Evolutionary conservation across 2,888 invertebrate genomes (phyloP), one percentile per base, ranked within the genome.

Genomic region (Liodrosophila aerea): DNA sequence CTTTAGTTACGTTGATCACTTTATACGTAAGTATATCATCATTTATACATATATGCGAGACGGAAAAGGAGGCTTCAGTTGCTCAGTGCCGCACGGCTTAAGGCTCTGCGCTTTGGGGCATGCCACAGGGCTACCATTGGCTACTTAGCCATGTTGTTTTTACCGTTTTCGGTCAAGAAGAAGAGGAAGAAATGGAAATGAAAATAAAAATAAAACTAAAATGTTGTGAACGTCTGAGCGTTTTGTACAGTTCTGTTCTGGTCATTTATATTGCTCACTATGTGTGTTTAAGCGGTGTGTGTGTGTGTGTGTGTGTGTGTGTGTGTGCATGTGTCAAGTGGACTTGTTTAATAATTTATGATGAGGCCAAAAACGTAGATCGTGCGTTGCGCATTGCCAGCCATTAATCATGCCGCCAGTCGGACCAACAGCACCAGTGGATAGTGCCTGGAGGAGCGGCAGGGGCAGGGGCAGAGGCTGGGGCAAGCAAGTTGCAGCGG

Each of bases 331-430:
- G 84, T 77, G 85, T 84, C 78, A 78, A 78, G 78, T 85, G 78
- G 78, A 78, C 85, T 78, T 78, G 82, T 78, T 78, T 85, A 78
- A 78, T 78, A 78, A 78, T 78, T 78, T 78, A 78, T 78, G 78
- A 78, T 85, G 85, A 85, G 78, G 85, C 78, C 82, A 78, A 85
- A 78, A 85, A 82, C 78, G 78, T 78, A 78, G 78, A 85, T 78
- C 78, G 78, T 78, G 78, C 85, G 78, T 85, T 78, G 78, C 78
- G 85, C 78, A 78, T 85, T 78, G 85, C 78, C 78, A 85, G 82
- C 82, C 82, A 78, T 78, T 85, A 78, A 78, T 78, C 78, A 78
- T 85, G 78, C 73, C 73, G 53, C 51, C 59, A 73, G 73, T 54
- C 50, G 43, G 34, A 15, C 36, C 61, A 62, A n/a, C n/a, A n/a